Base-by-base conservation (phyloP, 92 coral and sea anemone species). In the Meandrina meandrites region DNA sequence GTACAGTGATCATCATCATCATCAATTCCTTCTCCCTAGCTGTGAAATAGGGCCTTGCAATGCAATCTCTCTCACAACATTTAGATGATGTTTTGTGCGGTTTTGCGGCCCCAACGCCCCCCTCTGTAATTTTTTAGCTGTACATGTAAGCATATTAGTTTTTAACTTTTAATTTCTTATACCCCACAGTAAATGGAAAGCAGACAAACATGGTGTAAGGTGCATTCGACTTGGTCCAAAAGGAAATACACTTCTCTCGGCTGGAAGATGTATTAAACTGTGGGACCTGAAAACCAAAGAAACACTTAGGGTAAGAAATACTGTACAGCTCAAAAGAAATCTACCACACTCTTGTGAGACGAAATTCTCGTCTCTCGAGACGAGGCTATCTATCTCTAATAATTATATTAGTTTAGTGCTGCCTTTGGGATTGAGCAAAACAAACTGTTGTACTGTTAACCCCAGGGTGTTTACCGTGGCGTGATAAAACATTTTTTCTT, bases 211-310 rank as follows among this genome's bases (percentile, higher is more conserved):
- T 81, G 91, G 94, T 35, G 98, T 97, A 68, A 90, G 88, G 76
- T 93, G 94, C 34, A 86, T 97, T 75, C 86, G 89, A 56, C 91
- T 95, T 82, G 93, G 98, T 81, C 94, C 98, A 10, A 86, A 90
- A 35, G 96, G 94, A 30, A 91, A 92, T 84, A 86, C 92, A 69
- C 91, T 97, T 31, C 89, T 97, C 35, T 97, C 99, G 21, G 99
- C 99, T 84, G 99, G 99, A 35, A 95, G 99, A 93, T 91, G 91
- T 75, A 97, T 97, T 70, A 94, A 96, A 87, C 68, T 97, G 62
- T 97, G 99, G 99, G 97, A 97, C 88, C 79, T 97, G 40, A 96
- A 95, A 79, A 97, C 95, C 58, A 97, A 97, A 88, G 91, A 95
- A 88, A 77, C 91, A 48, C 90, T 97, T 76, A 92, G 89, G 93